phyloP scores from a whole-genome alignment of 2,113 vertebrate genomes.

The Perccottus glenii region DNA sequence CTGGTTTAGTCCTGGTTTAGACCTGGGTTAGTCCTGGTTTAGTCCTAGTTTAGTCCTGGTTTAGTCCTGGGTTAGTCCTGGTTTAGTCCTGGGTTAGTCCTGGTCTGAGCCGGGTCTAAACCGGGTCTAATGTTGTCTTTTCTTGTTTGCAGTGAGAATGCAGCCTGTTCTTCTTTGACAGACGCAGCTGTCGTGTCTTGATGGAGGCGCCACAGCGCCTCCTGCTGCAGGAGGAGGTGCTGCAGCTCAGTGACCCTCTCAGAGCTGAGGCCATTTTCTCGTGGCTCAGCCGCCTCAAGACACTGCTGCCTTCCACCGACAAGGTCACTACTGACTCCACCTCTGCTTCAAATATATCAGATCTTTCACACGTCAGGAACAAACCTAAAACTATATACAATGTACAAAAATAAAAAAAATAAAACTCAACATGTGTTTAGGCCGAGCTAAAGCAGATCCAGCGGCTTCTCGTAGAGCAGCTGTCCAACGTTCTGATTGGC shows the following conservation, averaged over 20 bases:
- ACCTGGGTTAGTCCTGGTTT: not conserved
- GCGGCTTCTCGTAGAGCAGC: constrained; percentile 86
- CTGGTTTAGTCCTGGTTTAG: too few relatives aligned
- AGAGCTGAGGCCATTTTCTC: constrained; percentile 87
- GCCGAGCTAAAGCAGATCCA: constrained; percentile 87
- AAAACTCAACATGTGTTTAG: constrained; percentile 57
- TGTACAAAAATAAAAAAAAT: too few relatives aligned
- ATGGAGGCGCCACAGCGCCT: constrained; percentile 90
- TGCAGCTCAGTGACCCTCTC: constrained; percentile 83
- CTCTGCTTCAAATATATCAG: too few relatives aligned
- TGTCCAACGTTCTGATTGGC: constrained; percentile 83
- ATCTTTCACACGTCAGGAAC: too few relatives aligned
- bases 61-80: not conserved
- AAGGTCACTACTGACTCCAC: constrained; percentile 68
- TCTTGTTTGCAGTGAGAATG: too few relatives aligned
- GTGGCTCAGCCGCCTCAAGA: constrained; percentile 89
- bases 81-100: too few relatives aligned
- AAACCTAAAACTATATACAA: too few relatives aligned
- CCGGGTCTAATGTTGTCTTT: too few relatives aligned
- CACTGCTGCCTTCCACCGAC: constrained; percentile 81
- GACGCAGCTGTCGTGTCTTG: not conserved
- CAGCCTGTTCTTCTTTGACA: not conserved
- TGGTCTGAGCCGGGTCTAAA: too few relatives aligned
- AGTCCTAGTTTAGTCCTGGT: not conserved
- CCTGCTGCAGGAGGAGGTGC: constrained; percentile 84